phyloP scores from a whole-genome alignment of 2,888 invertebrate genomes.

The Odontocolon sp. region DNA sequence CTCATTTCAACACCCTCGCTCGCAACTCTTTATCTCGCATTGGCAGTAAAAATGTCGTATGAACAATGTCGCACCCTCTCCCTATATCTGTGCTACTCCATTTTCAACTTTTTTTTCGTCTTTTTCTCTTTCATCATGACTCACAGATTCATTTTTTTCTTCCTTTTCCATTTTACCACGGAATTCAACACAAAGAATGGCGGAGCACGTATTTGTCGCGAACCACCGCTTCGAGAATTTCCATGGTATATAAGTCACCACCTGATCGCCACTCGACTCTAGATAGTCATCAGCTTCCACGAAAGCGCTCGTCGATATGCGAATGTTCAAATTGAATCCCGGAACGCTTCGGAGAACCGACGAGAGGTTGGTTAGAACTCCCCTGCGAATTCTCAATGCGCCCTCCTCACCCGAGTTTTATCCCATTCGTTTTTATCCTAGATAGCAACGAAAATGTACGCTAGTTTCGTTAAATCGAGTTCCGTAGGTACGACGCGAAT shows the following conservation, averaged over 20 bases:
- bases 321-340: conserved; percentile 44
- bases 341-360: conserved; percentile 10
- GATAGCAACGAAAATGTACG: conserved; percentile 3
- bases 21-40: conserved; percentile 22
- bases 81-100: not conserved
- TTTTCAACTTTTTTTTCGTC: not conserved
- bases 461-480: conserved; percentile 27
- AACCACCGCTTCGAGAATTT: not conserved
- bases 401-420: not conserved
- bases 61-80: conserved; percentile 34
- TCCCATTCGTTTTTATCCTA: not conserved
- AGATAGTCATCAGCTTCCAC: conserved; percentile 8
- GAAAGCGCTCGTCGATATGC: conserved; percentile 43
- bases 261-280: no score
- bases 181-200: conserved; percentile 33
- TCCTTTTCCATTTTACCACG: no score
- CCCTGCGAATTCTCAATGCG: conserved; percentile 5
- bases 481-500: conserved; percentile 41
- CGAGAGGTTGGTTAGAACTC: conserved; percentile 14
- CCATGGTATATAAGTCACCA: not conserved
- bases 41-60: conserved; percentile 53
- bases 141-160: conserved; percentile 4
- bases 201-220: conserved; percentile 3
- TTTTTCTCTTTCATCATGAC: not conserved
- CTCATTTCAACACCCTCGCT: conserved; percentile 50